phyloP scores from a whole-genome alignment of 2,797 vertebrate genomes.

The Otolemur crassicaudatus region DNA sequence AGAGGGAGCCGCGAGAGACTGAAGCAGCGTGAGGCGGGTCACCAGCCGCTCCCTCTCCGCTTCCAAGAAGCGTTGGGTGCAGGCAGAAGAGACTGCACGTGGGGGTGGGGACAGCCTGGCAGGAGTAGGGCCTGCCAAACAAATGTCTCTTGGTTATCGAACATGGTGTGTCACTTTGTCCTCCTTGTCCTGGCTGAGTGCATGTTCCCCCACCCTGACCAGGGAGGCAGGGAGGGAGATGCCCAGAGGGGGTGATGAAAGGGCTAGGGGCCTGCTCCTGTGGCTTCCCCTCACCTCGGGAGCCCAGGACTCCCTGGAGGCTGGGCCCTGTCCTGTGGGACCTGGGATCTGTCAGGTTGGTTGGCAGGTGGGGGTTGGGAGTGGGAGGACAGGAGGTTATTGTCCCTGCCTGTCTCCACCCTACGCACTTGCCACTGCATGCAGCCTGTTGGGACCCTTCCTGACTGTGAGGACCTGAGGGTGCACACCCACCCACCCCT shows the following conservation, averaged over 20 bases:
- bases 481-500: neutral
- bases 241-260: constrained; percentile 45
- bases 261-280: constrained; percentile 57
- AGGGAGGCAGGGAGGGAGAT: constrained; percentile 78
- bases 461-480: constrained; percentile 1
- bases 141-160: constrained; percentile 78
- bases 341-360: neutral
- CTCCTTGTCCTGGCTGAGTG: constrained; percentile 81
- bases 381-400: neutral
- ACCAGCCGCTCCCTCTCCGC: constrained; percentile 2
- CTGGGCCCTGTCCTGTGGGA: neutral
- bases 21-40: constrained; percentile 74
- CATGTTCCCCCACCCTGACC: constrained; percentile 70
- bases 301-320: neutral
- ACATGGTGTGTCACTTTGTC: constrained; percentile 84
- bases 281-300: constrained; percentile 2
- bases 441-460: neutral
- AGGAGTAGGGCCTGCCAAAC: constrained; percentile 60
- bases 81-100: constrained; percentile 79
- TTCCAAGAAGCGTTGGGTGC: constrained; percentile 80
- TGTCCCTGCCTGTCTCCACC: neutral
- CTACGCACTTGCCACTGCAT: constrained; percentile 35
- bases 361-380: neutral
- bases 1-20: constrained; percentile 83
- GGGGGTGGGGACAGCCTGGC: constrained; percentile 84